These are phyloP conservation scores for Eumerus sabulonum DNA, from an alignment of 2,888 invertebrate genomes.

Conservation along the genomic window DNA sequence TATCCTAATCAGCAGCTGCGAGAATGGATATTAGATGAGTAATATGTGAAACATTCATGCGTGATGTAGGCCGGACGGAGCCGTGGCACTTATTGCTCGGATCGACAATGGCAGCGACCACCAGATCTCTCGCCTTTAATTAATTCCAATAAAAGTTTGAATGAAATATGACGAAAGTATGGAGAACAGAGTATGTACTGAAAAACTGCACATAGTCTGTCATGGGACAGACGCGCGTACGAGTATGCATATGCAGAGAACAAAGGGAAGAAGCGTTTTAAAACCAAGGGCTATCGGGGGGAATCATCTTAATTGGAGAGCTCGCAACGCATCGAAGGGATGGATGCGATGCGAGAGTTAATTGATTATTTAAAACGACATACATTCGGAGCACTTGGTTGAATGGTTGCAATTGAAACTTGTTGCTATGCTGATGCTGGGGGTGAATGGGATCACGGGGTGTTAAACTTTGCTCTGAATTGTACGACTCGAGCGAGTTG, in stretches of 20 bases:
- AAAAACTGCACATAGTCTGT: slow-evolving; percentile 33
- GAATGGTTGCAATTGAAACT: too few relatives aligned
- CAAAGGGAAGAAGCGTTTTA: slow-evolving; percentile 60
- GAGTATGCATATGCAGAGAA: slow-evolving; percentile 18
- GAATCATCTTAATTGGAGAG: slow-evolving; percentile 57
- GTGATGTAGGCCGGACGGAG: slow-evolving; percentile 33
- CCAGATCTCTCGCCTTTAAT: slow-evolving; percentile 59
- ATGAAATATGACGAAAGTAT: slow-evolving; percentile 36
- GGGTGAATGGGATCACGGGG: too few relatives aligned
- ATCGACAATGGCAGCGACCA: slow-evolving; percentile 14
- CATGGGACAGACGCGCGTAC: slow-evolving; percentile 12
- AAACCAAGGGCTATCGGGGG: slow-evolving; percentile 53
- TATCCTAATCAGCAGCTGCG: slow-evolving; percentile 53
- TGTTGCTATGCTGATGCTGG: too few relatives aligned
- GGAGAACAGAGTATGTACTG: slow-evolving; percentile 18
- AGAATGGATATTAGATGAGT: slow-evolving; percentile 60
- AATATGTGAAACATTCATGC: slow-evolving; percentile 63
- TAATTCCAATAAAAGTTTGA: slow-evolving; percentile 65
- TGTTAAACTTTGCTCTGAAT: too few relatives aligned
- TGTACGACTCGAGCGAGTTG: too few relatives aligned
- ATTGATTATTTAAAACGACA: slow-evolving; percentile 36
- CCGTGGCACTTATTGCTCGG: slow-evolving; percentile 17
- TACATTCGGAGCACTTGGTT: not conserved
- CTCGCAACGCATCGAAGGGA: slow-evolving; percentile 45
- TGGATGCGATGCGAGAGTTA: slow-evolving; percentile 30